phyloP scores from a whole-genome alignment of 2,113 vertebrate genomes.

The Lepisosteus oculatus region DNA sequence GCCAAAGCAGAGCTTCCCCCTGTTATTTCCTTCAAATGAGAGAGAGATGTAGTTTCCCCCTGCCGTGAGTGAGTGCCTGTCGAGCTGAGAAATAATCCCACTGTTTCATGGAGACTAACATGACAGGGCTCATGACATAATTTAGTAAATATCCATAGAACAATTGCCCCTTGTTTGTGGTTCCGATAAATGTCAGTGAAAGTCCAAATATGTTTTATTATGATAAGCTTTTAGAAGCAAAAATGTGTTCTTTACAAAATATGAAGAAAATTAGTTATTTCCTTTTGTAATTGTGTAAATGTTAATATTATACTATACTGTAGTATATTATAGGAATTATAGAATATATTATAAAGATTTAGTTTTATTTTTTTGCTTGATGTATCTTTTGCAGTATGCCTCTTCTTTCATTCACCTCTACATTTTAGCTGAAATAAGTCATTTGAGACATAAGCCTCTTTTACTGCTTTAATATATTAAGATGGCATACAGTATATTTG shows the following conservation, averaged over 20 bases:
- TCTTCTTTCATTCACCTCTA: no score
- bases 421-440: no score
- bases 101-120: constrained; percentile 53
- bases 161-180: constrained; percentile 46
- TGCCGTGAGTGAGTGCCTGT: constrained; percentile 44
- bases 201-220: constrained; percentile 41
- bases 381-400: no score
- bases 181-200: constrained; percentile 35
- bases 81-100: constrained; percentile 54
- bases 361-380: no score
- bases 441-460: no score
- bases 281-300: no score
- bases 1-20: constrained; percentile 43
- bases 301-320: no score
- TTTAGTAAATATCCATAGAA: constrained; percentile 63
- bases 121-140: constrained; percentile 62
- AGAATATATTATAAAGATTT: no score
- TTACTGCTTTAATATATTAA: no score
- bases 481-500: no score
- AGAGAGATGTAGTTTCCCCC: constrained; percentile 56
- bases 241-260: constrained; percentile 30
- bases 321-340: no score
- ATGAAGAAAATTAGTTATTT: no score
- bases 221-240: constrained; percentile 28
- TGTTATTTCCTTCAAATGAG: constrained; percentile 59